Evolutionary conservation across 2,888 invertebrate species (phyloP).

Genomic region (Agrochola lota): DNA sequence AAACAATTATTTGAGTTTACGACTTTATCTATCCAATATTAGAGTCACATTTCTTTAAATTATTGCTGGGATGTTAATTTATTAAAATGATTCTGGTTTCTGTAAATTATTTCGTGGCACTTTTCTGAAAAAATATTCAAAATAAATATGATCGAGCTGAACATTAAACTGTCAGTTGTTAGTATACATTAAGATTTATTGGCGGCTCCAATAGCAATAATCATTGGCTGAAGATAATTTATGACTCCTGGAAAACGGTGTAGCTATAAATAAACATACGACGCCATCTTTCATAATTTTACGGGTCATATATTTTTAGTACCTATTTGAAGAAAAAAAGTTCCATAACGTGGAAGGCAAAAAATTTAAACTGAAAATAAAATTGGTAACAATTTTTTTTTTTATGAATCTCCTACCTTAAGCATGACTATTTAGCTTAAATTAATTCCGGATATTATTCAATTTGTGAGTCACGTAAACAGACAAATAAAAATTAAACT

Average conservation of each 20-base stretch:
- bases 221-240: conserved; percentile 37
- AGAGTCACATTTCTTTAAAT: neutral
- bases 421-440: neutral
- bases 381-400: too few species aligned
- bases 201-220: conserved; percentile 15
- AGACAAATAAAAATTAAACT: neutral
- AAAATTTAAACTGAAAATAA: too few species aligned
- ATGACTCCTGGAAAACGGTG: conserved; percentile 14
- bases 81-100: neutral
- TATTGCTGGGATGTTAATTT: neutral
- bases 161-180: conserved; percentile 22
- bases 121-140: conserved; percentile 25
- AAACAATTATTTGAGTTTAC: too few species aligned
- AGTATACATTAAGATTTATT: conserved; percentile 47
- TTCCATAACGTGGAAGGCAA: neutral
- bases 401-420: neutral
- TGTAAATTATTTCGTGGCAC: neutral
- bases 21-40: neutral
- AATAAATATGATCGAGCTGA: conserved; percentile 18
- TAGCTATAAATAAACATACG: conserved; percentile 31
- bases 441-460: neutral
- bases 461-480: neutral
- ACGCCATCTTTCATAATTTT: neutral
- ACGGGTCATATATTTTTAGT: neutral
- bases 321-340: neutral